Evolutionary conservation across 2,797 vertebrate species (phyloP), one percentile per base, ranked within the genome.

Genomic region (Onychomys leucogaster): DNA sequence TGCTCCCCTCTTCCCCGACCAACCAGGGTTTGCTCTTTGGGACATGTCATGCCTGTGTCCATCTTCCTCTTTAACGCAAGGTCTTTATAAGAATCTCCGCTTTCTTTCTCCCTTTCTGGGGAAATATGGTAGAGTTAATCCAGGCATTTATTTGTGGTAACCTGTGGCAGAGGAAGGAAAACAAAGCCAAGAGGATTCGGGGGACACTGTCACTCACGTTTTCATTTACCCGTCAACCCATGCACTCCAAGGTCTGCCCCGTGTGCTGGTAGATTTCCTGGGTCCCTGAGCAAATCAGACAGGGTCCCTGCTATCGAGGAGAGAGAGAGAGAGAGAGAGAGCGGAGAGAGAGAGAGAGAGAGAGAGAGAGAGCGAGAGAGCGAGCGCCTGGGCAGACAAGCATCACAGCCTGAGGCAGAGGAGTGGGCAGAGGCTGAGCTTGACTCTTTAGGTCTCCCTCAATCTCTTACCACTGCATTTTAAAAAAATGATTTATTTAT

Each of bases 121-220:
- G 41, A 71, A 90, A 37, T 17, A 57, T 7, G 23, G 11, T 61
- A 59, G 14, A 52, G 41, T 16, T 16, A 85, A 67, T 2, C 10
- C 6, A 76, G 21, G 16, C 16, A 10, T 43, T 23, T 19, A 19
- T 67, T 27, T 16, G 7, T 1, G 3, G 21, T 0, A 3, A 14
- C 8, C 3, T 46, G 2, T 21, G 27, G 2, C 10, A 29, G 49
- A 71, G 32, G 29, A 67, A 12, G 55, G 23, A 25, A 0, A 77
- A 63, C 46, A 87, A 32, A 75, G 41, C 16, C 0, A 4, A 14
- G 6, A 16, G 12, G 2, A 34, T 49, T 57, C n/a, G 32, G 37
- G n/a, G 49, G 43, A 81, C n/a, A 3, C n/a, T 2, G 14, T 14
- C 10, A 2, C 6, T n/a, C 21, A 0, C 0, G 14, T 13, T 19